A percentile compares a stretch with the other conserved stretches of the same genome.
Conservation (phyloP, 2,113 vertebrate genomes). For the Maccullochella peelii region DNA sequence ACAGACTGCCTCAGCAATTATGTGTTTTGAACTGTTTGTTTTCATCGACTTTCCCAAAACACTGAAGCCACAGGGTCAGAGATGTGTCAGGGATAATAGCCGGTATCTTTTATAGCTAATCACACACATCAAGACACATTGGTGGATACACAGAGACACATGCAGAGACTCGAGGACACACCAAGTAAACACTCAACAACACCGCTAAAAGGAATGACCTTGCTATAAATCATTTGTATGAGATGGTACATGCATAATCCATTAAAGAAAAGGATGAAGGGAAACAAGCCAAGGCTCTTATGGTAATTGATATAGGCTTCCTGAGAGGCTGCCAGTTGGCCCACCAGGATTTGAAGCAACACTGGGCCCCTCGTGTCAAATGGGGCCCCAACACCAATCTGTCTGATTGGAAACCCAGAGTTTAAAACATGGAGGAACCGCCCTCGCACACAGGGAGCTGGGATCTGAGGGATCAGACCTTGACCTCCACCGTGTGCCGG, state of each 20-base stretch:
- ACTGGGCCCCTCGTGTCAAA: slow-evolving; percentile 60
- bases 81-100: slow-evolving; percentile 36
- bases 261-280: slow-evolving; percentile 68
- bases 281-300: slow-evolving; percentile 71
- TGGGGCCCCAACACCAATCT: slow-evolving; percentile 70
- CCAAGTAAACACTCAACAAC: slow-evolving; percentile 32
- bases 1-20: slow-evolving; percentile 29
- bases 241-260: slow-evolving; percentile 52
- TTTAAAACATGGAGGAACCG: slow-evolving; percentile 52
- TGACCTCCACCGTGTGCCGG: slow-evolving; percentile 47
- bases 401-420: slow-evolving; percentile 70
- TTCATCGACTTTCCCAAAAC: slow-evolving; percentile 48
- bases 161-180: slow-evolving; percentile 1
- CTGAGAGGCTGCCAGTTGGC: slow-evolving; percentile 68
- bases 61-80: slow-evolving; percentile 39
- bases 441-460: slow-evolving; percentile 24
- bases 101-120: slow-evolving; percentile 45
- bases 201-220: slow-evolving; percentile 48
- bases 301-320: slow-evolving; percentile 76
- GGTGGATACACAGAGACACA: neutral
- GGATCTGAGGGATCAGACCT: slow-evolving; percentile 51
- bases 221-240: slow-evolving; percentile 64
- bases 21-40: slow-evolving; percentile 52
- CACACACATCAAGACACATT: slow-evolving; percentile 10
- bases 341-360: slow-evolving; percentile 60